Evolutionary conservation across 2,888 invertebrate genomes (phyloP).

Genomic region (Eurois occulta): DNA sequence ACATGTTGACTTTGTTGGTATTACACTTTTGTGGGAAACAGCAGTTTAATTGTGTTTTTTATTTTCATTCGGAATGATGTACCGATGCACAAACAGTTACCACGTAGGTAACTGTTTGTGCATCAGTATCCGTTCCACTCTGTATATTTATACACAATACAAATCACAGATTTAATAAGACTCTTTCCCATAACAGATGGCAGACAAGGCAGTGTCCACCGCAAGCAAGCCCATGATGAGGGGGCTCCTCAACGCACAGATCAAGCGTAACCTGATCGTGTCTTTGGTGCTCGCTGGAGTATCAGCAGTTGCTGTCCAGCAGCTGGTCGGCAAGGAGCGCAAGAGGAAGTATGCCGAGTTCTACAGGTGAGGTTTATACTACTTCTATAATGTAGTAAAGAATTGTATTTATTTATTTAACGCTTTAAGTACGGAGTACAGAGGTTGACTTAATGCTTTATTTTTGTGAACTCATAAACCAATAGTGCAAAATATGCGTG

Average conservation of each 20-base stretch:
- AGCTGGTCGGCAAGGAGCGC: conserved; percentile 90
- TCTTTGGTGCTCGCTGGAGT: conserved; percentile 86
- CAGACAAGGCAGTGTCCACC: conserved; percentile 85
- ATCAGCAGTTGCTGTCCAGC: conserved; percentile 89
- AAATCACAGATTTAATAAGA: background rate
- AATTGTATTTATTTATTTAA: too few relatives aligned
- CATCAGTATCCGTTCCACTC: background rate
- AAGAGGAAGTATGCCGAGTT: conserved; percentile 94
- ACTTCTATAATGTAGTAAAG: background rate
- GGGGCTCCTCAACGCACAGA: conserved; percentile 92
- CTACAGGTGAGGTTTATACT: conserved; percentile 92
- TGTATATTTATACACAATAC: background rate
- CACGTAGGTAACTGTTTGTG: background rate
- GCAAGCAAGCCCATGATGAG: conserved; percentile 92
- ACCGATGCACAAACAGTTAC: too few relatives aligned
- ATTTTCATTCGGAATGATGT: background rate
- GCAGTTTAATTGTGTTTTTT: too few relatives aligned
- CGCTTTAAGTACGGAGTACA: background rate
- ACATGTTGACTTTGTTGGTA: background rate
- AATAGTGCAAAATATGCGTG: too few relatives aligned
- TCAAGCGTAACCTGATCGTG: conserved; percentile 92
- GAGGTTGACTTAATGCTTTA: background rate
- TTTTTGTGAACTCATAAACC: background rate
- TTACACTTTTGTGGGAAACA: background rate
- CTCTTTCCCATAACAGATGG: conserved; percentile 76